These are phyloP conservation scores for Tragelaphus buxtoni DNA, from an alignment of 2,113 vertebrate genomes.

Conservation along the genomic window DNA sequence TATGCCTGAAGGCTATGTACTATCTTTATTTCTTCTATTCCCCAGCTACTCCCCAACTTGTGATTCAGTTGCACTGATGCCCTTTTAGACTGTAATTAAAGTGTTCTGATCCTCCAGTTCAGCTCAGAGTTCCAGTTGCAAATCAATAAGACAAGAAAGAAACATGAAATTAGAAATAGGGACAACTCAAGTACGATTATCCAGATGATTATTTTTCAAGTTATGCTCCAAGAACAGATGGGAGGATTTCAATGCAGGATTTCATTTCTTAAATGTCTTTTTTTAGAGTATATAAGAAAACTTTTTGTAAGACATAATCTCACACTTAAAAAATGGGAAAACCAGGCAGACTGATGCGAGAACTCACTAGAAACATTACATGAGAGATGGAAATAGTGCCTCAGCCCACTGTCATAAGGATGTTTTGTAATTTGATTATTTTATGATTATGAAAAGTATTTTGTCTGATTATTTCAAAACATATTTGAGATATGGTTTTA, in stretches of 20 bases:
- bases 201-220: slow-evolving; percentile 1
- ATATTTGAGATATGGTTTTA: not conserved
- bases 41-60: not conserved
- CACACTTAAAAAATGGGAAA: slow-evolving; percentile 21
- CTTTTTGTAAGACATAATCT: not conserved
- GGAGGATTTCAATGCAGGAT: not conserved
- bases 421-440: not conserved
- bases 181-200: not conserved
- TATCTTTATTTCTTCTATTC: not conserved
- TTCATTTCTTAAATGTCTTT: not conserved
- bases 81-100: slow-evolving; percentile 52
- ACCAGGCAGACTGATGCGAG: not conserved
- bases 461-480: slow-evolving; percentile 8
- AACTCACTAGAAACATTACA: not conserved
- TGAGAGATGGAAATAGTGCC: not conserved
- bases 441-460: not conserved
- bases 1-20: not conserved
- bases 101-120: slow-evolving; percentile 32
- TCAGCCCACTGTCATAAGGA: not conserved
- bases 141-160: slow-evolving; percentile 29
- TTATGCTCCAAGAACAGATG: not conserved
- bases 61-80: slow-evolving; percentile 32
- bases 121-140: slow-evolving; percentile 51
- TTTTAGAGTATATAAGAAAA: not conserved
- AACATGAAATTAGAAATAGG: not conserved